Conservation (phyloP, 2,888 invertebrate genomes). For the Adelphocoris suturalis region DNA sequence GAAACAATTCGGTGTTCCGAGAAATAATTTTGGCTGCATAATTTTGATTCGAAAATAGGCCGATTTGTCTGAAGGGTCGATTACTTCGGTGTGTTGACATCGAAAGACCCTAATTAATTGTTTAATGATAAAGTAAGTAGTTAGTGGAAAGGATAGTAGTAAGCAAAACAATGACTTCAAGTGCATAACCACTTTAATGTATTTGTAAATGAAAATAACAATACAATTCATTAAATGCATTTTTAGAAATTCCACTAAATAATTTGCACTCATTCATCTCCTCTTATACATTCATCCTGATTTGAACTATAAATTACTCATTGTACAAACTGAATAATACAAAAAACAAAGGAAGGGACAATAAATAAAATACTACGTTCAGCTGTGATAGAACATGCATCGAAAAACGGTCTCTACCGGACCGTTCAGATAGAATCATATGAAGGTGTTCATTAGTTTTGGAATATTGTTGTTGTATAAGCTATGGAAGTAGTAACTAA, state of each 20-base stretch:
- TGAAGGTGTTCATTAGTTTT: not conserved
- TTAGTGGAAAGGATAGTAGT: not conserved
- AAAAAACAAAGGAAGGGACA: not conserved
- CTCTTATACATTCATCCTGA: conserved; percentile 26
- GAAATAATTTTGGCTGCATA: no score
- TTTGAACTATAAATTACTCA: conserved; percentile 19
- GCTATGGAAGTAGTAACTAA: conserved; percentile 18
- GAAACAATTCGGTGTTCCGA: no score
- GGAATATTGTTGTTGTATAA: not conserved
- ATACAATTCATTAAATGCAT: conserved; percentile 58
- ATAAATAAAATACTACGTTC: conserved; percentile 18
- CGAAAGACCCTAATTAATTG: no score
- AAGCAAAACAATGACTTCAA: not conserved
- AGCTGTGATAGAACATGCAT: not conserved
- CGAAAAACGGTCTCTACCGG: not conserved
- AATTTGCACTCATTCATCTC: conserved; percentile 61
- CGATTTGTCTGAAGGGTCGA: no score
- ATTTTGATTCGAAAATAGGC: no score
- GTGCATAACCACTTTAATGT: conserved; percentile 56
- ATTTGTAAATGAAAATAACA: conserved; percentile 67
- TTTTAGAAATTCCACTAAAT: conserved; percentile 57
- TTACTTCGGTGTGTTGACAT: no score
- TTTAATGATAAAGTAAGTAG: no score
- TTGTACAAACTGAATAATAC: not conserved
- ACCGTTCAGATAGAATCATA: no score